These are phyloP conservation scores for Serripes groenlandicus DNA, from an alignment of 2,888 invertebrate genomes.

Conservation along the genomic window DNA sequence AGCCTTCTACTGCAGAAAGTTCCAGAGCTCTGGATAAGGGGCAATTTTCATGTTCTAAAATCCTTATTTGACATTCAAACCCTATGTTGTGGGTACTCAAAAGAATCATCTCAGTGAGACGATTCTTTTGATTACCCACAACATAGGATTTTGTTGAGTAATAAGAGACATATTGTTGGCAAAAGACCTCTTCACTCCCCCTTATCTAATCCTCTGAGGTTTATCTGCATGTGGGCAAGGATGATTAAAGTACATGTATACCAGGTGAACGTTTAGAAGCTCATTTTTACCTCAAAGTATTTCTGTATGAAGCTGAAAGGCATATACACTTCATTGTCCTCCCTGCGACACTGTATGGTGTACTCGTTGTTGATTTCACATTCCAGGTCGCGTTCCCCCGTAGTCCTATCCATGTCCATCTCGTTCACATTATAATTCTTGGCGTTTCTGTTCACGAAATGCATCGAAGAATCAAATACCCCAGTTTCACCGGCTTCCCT, in stretches of 20 bases:
- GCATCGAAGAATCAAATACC: constrained; percentile 35
- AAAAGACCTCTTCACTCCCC: too few relatives aligned
- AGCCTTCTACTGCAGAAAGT: too few relatives aligned
- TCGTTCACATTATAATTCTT: constrained; percentile 62
- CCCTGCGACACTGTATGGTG: constrained; percentile 92
- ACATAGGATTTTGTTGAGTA: too few relatives aligned
- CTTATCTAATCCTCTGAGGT: too few relatives aligned
- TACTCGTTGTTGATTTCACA: constrained; percentile 96
- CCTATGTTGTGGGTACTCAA: neutral
- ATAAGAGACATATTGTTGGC: too few relatives aligned
- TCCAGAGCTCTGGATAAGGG: neutral
- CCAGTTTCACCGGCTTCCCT: neutral
- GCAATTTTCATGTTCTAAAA: neutral
- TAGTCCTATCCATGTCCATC: constrained; percentile 55
- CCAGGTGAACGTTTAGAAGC: too few relatives aligned
- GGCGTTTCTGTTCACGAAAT: constrained; percentile 59
- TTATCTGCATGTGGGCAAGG: too few relatives aligned
- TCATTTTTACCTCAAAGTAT: constrained; percentile 95
- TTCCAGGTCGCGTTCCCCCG: constrained; percentile 79
- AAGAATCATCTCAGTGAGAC: neutral
- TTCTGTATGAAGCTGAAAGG: constrained; percentile 97
- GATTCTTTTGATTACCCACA: too few relatives aligned
- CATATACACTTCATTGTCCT: constrained; percentile 95
- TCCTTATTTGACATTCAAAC: too few relatives aligned
- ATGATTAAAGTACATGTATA: too few relatives aligned